Base-by-base conservation (phyloP, 2,113 vertebrate genomes). In the Uria lomvia region DNA sequence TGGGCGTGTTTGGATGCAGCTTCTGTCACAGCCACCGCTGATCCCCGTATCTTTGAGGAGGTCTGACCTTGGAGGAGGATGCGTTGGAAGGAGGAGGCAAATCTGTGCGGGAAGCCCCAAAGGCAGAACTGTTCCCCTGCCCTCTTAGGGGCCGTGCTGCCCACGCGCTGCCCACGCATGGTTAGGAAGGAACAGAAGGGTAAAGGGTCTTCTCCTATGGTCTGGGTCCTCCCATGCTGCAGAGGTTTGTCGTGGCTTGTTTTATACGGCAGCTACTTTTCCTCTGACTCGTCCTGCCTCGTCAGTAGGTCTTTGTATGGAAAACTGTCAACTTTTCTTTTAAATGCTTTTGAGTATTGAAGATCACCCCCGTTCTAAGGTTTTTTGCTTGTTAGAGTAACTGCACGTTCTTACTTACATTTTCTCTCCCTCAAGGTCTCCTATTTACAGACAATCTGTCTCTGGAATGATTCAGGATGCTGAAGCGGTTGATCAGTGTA, bases 381-480 rank as follows among this genome's bases (percentile, higher is more conserved):
- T 82, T 94, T 91, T 97, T 85, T 63, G 29, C 67, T 80, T 76
- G 62, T 82, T 76, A 72, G 24, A 93, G 71, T 63, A 96, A 93
- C 82, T 96, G 81, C 17, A 85, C 34, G 91, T 95, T 63, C 88
- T 94, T 70, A 36, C 76, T 96, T 92, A 85, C 26, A 55, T 63
- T 80, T 97, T 77, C 86, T 97, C 73, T 96, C 75, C 76, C 76
- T 96, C 88, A 97, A 97, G 96, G 86, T 97, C 89, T 92, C 94
- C 72, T 95, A 47, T 93, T 92, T 67, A 45, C 86, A 97, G 92
- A 75, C 80, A 95, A 91, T 86, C 88, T 86, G 38, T 91, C 73
- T 85, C 56, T 74, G 60, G 73, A 92, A 73, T 97, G 92, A 97
- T 97, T 97, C 93, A 97, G 93, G 78, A 73, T 97, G 96, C 94